Evolutionary conservation across 2,797 vertebrate genomes (phyloP).

Genomic region (Remorina albescens): DNA sequence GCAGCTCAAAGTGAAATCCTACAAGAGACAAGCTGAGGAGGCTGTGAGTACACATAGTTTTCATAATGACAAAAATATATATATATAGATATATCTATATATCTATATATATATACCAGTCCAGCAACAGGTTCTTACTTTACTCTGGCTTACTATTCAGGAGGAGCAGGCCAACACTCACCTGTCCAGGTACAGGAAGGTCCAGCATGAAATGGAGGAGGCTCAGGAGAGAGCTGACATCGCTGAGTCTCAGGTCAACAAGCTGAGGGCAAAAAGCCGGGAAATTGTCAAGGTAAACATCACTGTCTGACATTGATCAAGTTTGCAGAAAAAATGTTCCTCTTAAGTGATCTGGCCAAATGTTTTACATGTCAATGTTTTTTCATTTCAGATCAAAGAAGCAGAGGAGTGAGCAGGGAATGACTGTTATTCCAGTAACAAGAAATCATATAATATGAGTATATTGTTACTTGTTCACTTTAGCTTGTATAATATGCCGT

Average conservation of each 20-base stretch:
- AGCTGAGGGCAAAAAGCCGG: conserved; percentile 89
- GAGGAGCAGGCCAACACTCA: conserved; percentile 93
- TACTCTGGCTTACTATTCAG: conserved; percentile 70
- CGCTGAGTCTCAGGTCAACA: conserved; percentile 94
- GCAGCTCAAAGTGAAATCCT: conserved; percentile 92
- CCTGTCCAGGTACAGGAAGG: conserved; percentile 90
- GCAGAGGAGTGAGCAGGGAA: conserved; percentile 70
- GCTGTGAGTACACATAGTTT: conserved; percentile 83
- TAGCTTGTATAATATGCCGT: conserved; percentile 34
- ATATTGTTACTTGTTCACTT: conserved; percentile 54
- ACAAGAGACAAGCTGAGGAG: conserved; percentile 93
- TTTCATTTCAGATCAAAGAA: conserved; percentile 76
- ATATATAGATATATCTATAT: no score
- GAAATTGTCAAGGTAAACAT: conserved; percentile 85
- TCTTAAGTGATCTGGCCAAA: background rate
- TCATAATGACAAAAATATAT: background rate
- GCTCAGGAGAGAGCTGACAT: conserved; percentile 92
- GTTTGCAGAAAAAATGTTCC: background rate
- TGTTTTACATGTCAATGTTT: conserved; percentile 13
- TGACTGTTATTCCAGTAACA: conserved; percentile 31
- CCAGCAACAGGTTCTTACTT: conserved; percentile 15
- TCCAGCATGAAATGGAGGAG: conserved; percentile 93
- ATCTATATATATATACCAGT: no score
- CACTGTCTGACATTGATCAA: background rate
- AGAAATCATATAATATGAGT: conserved; percentile 80